Percentiles rank a stretch among this genome's conserved stretches.
Evolutionary conservation across 2,113 vertebrate genomes (phyloP).

Genomic region (Psilopogon haemacephalus): DNA sequence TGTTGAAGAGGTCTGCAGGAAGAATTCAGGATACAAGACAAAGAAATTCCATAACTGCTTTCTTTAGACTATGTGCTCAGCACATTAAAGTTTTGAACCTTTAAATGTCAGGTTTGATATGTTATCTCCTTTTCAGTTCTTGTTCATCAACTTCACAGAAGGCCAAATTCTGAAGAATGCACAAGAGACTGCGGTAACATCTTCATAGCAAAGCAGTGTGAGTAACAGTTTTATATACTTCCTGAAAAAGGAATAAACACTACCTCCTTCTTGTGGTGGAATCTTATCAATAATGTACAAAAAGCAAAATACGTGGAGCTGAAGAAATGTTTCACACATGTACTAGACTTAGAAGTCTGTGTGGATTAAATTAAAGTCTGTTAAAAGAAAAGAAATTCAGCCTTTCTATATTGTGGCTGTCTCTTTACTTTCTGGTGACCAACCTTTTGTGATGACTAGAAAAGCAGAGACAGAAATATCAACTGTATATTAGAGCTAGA

Average conservation of each 20-base stretch:
- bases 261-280: neutral
- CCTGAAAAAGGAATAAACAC: neutral
- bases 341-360: too few relatives aligned
- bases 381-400: neutral
- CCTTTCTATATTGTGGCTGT: neutral
- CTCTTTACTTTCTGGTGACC: too few relatives aligned
- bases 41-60: conserved; percentile 1
- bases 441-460: too few relatives aligned
- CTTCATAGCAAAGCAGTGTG: neutral
- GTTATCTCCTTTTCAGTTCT: neutral
- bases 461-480: neutral
- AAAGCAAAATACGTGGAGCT: neutral
- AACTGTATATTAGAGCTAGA: neutral
- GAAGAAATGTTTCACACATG: neutral
- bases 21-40: conserved; percentile 1
- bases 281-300: neutral
- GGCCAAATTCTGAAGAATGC: neutral
- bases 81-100: neutral
- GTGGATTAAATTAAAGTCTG: neutral
- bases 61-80: neutral
- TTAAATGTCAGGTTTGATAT: conserved; percentile 38
- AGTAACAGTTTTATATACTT: neutral
- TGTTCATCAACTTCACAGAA: neutral
- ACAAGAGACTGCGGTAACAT: neutral
- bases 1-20: neutral